These are phyloP conservation scores for Urocyon cinereoargenteus DNA, from an alignment of 2,797 vertebrate species.

Conservation along the genomic window DNA sequence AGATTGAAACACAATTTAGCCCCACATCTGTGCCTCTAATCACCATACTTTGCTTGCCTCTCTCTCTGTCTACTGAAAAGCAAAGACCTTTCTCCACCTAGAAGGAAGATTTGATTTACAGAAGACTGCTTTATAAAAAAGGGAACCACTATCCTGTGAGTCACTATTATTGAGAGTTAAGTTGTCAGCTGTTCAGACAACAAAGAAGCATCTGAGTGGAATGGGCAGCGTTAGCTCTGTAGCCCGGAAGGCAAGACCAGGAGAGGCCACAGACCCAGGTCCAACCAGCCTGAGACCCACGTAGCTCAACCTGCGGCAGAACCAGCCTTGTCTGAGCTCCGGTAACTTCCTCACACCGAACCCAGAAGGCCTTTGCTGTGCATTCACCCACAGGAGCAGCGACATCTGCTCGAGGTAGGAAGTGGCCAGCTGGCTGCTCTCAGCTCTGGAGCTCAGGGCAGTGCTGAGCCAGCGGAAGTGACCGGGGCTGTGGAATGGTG, in stretches of 20 bases:
- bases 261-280: not conserved
- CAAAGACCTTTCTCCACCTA: slow-evolving; percentile 28
- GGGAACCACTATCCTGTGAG: not conserved
- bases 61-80: not conserved
- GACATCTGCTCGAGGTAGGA: slow-evolving; percentile 84
- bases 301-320: not conserved
- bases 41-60: not conserved
- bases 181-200: slow-evolving; percentile 19
- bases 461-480: not conserved
- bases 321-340: not conserved
- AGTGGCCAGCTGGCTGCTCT: rapidly evolving
- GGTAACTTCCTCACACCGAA: not conserved
- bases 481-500: not conserved
- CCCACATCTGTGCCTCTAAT: not conserved
- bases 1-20: not conserved
- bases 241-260: not conserved
- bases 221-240: not conserved
- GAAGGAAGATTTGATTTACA: not conserved
- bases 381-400: slow-evolving; percentile 85
- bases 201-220: not conserved
- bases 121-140: slow-evolving; percentile 7
- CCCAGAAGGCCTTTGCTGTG: slow-evolving; percentile 33
- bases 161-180: slow-evolving; percentile 54
- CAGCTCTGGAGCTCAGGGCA: slow-evolving; percentile 71
- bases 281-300: not conserved